A percentile compares a stretch with the other conserved stretches of the same genome.
Conservation (phyloP, 2,888 invertebrate genomes). For the Crossocerus cetratus region DNA sequence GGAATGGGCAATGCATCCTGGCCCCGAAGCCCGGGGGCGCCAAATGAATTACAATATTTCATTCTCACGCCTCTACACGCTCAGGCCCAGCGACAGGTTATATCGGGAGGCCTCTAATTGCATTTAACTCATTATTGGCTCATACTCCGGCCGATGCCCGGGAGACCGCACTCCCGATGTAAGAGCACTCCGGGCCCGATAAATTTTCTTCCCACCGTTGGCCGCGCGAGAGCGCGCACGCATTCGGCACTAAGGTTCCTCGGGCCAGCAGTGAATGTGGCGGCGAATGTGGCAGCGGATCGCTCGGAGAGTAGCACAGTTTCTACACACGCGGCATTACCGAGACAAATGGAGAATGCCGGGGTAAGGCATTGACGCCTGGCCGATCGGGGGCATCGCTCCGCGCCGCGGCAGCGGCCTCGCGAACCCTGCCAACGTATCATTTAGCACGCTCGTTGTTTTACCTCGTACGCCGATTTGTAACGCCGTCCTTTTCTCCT, state of each 20-base stretch:
- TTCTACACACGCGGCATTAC: conserved; percentile 21
- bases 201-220: conserved; percentile 17
- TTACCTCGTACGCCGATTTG: neutral
- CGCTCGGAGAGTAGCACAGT: too few relatives aligned
- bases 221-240: conserved; percentile 20
- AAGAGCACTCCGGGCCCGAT: too few relatives aligned
- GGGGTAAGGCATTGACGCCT: neutral
- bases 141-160: conserved; percentile 17
- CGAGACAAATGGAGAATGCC: too few relatives aligned
- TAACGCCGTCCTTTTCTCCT: conserved; percentile 3
- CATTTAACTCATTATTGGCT: conserved; percentile 62
- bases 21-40: conserved; percentile 62
- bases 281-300: too few relatives aligned
- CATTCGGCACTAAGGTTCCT: neutral
- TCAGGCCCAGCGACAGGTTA: conserved; percentile 47
- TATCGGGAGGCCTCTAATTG: conserved; percentile 56
- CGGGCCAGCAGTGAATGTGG: too few relatives aligned
- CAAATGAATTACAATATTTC: conserved; percentile 70
- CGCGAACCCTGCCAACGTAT: conserved; percentile 3
- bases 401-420: neutral
- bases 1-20: conserved; percentile 63
- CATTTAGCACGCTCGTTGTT: conserved; percentile 4
- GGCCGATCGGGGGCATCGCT: neutral
- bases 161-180: too few relatives aligned
- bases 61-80: conserved; percentile 64